phyloP scores from a whole-genome alignment of 2,113 vertebrate species.

The Halichoerus grypus region DNA sequence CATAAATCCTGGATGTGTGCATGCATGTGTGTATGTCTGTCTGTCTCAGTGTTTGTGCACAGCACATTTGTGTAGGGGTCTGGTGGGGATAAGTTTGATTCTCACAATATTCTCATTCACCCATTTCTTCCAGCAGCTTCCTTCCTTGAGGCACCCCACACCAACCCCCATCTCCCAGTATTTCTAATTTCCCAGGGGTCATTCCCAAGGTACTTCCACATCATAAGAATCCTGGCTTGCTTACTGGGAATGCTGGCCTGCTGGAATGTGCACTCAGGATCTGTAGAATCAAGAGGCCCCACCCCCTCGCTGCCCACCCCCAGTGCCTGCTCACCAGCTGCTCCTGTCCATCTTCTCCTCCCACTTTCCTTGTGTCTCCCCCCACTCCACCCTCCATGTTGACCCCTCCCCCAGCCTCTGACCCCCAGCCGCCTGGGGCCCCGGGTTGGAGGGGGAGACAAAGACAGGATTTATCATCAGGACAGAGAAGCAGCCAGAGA shows the following conservation, averaged over 20 bases:
- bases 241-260: slow-evolving; percentile 67
- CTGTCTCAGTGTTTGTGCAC: neutral
- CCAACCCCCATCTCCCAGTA: neutral
- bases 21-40: neutral
- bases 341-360: slow-evolving; percentile 77
- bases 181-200: slow-evolving; percentile 1
- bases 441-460: slow-evolving; percentile 73
- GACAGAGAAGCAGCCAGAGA: slow-evolving; percentile 68
- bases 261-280: slow-evolving; percentile 69
- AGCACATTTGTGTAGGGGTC: neutral
- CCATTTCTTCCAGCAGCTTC: neutral
- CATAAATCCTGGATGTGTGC: slow-evolving; percentile 25
- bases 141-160: neutral
- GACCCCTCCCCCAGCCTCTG: slow-evolving; percentile 73
- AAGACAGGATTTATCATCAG: slow-evolving; percentile 82
- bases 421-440: slow-evolving; percentile 74
- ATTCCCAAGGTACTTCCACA: slow-evolving; percentile 11
- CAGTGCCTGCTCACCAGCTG: slow-evolving; percentile 78
- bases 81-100: neutral
- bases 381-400: slow-evolving; percentile 36
- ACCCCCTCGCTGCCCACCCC: slow-evolving; percentile 28
- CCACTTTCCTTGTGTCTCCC: slow-evolving; percentile 57
- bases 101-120: neutral
- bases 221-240: slow-evolving; percentile 51
- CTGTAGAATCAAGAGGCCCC: slow-evolving; percentile 64